Conservation (phyloP, 2,888 invertebrate species). For the Euplagia quadripunctaria region DNA sequence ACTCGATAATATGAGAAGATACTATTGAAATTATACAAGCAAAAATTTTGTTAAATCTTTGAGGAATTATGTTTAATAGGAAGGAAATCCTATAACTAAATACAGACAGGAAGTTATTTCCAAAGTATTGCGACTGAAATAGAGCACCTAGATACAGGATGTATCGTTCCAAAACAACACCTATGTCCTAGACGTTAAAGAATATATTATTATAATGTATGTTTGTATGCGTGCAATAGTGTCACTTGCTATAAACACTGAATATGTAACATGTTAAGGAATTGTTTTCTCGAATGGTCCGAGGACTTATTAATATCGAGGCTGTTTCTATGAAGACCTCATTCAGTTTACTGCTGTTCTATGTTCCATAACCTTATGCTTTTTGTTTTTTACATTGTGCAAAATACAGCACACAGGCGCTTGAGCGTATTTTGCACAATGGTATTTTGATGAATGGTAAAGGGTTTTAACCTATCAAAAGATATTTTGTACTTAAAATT, state of each 20-base stretch:
- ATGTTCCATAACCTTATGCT: too few relatives aligned
- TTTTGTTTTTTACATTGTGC: too few relatives aligned
- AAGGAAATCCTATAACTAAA: not conserved
- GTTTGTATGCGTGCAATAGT: constrained; percentile 8
- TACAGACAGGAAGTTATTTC: not conserved
- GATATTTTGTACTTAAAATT: not conserved
- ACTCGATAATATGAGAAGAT: not conserved
- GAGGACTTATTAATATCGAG: not conserved
- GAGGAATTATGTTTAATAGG: not conserved
- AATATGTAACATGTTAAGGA: not conserved
- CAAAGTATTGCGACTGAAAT: constrained; percentile 6
- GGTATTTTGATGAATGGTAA: not conserved
- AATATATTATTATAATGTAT: not conserved
- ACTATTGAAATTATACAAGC: not conserved
- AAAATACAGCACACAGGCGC: too few relatives aligned
- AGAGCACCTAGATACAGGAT: constrained; percentile 9
- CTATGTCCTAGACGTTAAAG: constrained; percentile 1
- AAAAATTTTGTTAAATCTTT: constrained; percentile 4
- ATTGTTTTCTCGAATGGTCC: not conserved
- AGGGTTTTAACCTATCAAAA: not conserved
- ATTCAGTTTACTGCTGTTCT: not conserved
- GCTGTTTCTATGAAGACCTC: not conserved
- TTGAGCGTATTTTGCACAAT: not conserved
- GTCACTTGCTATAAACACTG: constrained; percentile 1
- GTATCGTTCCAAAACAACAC: constrained; percentile 15